Conservation (phyloP, 2,113 vertebrate species). For the Xiphorhynchus elegans region DNA sequence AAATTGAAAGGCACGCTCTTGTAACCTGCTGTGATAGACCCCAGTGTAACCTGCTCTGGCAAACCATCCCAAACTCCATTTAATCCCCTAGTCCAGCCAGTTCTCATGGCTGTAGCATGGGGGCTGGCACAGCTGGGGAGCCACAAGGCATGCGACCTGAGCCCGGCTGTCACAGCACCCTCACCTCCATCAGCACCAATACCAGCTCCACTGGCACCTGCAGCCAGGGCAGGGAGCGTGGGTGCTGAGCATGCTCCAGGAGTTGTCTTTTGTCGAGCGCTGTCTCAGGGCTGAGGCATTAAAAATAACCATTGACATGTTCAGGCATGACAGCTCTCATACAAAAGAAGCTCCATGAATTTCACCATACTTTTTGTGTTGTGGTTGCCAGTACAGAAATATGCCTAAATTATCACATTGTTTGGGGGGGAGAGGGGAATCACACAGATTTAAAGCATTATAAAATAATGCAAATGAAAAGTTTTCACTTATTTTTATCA, state of each 20-base stretch:
- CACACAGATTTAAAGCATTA: not conserved
- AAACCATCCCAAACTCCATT: not conserved
- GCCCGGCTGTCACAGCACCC: fast-evolving
- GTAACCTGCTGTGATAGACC: not conserved
- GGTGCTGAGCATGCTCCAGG: not conserved
- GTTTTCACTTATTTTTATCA: not conserved
- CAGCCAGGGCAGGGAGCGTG: not conserved
- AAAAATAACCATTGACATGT: conserved; percentile 20
- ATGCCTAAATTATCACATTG: not conserved
- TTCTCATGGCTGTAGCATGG: fast-evolving
- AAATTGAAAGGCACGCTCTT: not conserved
- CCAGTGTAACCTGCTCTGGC: not conserved
- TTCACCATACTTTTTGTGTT: not conserved
- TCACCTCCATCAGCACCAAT: not conserved
- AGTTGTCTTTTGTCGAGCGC: not conserved
- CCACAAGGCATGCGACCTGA: not conserved
- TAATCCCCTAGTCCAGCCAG: fast-evolving
- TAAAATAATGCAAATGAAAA: not conserved
- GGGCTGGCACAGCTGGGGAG: not conserved
- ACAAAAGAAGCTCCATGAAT: not conserved
- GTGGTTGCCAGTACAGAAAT: not conserved
- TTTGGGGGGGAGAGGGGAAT: not conserved
- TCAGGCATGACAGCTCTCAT: not conserved
- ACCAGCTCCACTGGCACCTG: fast-evolving
- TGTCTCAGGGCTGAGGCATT: not conserved